These are phyloP conservation scores for Erynnis tages DNA, from an alignment of 2,888 invertebrate species.

Conservation along the genomic window DNA sequence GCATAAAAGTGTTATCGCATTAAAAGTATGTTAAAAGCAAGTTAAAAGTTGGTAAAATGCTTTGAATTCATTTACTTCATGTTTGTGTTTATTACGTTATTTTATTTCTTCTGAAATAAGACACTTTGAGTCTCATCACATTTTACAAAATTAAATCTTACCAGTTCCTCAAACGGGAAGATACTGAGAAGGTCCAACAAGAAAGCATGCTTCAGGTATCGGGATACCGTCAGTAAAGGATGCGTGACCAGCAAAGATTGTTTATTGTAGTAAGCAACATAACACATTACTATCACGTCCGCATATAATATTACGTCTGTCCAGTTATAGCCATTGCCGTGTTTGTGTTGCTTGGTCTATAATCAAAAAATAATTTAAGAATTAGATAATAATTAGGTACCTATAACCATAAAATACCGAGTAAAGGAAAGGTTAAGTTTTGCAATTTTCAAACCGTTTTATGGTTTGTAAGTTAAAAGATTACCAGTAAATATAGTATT, in stretches of 20 bases:
- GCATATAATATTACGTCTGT: conserved; percentile 54
- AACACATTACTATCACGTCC: conserved; percentile 69
- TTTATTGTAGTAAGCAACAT: conserved; percentile 73
- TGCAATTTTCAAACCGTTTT: no score
- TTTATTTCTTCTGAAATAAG: no score
- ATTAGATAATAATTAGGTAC: background rate
- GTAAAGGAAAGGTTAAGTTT: no score
- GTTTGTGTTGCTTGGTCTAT: conserved; percentile 55
- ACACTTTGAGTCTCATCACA: no score
- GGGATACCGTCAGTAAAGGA: conserved; percentile 60
- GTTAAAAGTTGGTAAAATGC: no score
- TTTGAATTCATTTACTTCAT: background rate
- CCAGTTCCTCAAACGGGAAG: conserved; percentile 68
- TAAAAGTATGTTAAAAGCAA: no score
- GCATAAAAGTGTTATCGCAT: no score
- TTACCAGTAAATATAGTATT: no score
- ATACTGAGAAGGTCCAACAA: conserved; percentile 61
- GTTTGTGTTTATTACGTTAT: no score
- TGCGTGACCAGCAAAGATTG: conserved; percentile 69
- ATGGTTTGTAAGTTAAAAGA: no score
- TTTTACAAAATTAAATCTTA: conserved; percentile 43
- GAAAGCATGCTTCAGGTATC: conserved; percentile 65
- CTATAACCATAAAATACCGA: no score
- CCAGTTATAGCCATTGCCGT: conserved; percentile 43
- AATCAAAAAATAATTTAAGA: conserved; percentile 11